Conservation (phyloP, 2,113 vertebrate species). For the Dasypus novemcinctus region DNA sequence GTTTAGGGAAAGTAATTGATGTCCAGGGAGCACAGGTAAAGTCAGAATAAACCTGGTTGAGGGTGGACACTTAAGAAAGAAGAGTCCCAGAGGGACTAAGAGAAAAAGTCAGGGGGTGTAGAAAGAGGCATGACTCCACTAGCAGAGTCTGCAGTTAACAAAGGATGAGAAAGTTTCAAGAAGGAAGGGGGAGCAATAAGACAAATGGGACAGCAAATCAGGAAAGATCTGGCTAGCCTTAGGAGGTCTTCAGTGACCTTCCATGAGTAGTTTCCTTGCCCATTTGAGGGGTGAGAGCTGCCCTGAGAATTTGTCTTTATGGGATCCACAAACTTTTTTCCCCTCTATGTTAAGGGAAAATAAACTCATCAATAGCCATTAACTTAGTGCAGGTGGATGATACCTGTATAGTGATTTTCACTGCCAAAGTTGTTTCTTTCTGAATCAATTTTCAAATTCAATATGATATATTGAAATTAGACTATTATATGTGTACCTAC, state of each 20-base stretch:
- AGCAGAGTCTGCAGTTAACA: neutral
- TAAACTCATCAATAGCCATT: neutral
- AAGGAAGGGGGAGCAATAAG: neutral
- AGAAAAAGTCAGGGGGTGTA: neutral
- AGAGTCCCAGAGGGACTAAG: neutral
- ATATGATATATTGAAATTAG: neutral
- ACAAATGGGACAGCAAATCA: neutral
- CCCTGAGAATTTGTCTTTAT: neutral
- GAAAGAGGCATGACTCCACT: neutral
- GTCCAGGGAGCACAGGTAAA: neutral
- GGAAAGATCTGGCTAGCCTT: neutral
- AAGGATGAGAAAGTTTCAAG: neutral
- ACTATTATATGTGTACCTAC: neutral
- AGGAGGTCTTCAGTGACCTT: neutral
- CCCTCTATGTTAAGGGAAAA: neutral
- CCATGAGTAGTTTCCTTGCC: neutral
- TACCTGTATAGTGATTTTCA: neutral
- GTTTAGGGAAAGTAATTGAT: neutral
- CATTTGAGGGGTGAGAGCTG: neutral
- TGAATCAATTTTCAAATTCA: slow-evolving; percentile 2
- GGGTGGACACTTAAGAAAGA: neutral
- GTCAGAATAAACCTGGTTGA: neutral
- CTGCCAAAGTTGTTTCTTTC: neutral
- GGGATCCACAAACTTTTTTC: neutral
- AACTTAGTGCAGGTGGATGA: neutral